Conservation (phyloP, 1,140 invertebrate species). For the Daktulosphaira vitifoliae region DNA sequence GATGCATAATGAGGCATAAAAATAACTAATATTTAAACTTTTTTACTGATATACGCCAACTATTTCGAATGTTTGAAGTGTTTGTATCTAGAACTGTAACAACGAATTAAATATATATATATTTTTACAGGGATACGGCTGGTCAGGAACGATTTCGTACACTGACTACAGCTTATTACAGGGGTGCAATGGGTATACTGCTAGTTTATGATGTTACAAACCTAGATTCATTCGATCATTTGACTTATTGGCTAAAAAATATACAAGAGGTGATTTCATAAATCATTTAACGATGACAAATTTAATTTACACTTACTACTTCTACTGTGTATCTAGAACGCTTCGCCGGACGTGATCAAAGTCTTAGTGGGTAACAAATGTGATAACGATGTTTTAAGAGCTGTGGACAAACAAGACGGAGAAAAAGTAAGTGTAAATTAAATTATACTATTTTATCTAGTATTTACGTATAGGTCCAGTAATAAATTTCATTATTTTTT, state of each 20-base stretch:
- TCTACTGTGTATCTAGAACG: slow-evolving; percentile 56
- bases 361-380: slow-evolving; percentile 78
- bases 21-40: no score
- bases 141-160: slow-evolving; percentile 69
- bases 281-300: no score
- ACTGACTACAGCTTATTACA: slow-evolving; percentile 76
- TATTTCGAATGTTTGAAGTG: no score
- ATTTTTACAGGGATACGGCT: slow-evolving; percentile 50
- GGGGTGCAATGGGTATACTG: slow-evolving; percentile 77
- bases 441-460: slow-evolving; percentile 5
- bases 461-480: neutral
- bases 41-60: no score
- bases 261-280: slow-evolving; percentile 64
- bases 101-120: no score
- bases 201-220: slow-evolving; percentile 81
- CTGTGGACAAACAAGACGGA: slow-evolving; percentile 66
- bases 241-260: slow-evolving; percentile 77
- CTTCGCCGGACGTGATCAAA: slow-evolving; percentile 74
- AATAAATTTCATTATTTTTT: neutral
- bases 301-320: no score
- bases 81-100: no score
- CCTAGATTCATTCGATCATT: slow-evolving; percentile 75
- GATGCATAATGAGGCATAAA: no score
- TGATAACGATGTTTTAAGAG: slow-evolving; percentile 60
- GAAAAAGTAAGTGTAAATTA: slow-evolving; percentile 54